Base-by-base conservation (phyloP, 2,113 vertebrate genomes). In the Notothenia rossii region DNA sequence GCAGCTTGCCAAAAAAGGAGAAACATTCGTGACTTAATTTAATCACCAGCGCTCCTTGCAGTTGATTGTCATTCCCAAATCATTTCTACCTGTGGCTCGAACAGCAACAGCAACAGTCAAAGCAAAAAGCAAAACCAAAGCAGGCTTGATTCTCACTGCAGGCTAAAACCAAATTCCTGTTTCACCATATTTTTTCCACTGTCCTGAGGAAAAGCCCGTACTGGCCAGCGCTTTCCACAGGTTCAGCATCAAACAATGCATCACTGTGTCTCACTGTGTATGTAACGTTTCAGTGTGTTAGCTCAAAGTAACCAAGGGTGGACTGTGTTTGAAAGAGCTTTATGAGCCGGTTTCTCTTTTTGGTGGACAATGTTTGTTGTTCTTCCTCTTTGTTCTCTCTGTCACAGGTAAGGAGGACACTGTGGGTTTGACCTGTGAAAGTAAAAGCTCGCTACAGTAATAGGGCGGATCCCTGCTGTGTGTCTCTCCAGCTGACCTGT, bases 361-460 rank as follows among this genome's bases (percentile, higher is more conserved):
- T 67, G 64, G 36, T 48, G 10, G 60, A 65, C 46, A 46, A 36
- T 61, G 68, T 69, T 75, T 45, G 20, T 55, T 72, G 56, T 73
- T 75, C 14, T 22, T 59, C 53, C 10, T 81, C 72, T 76, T 59
- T 79, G 67, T 65, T 51, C 63, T 46, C 36, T 14, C 60, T 36
- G 53, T 8, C 68, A 20, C 11, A 56, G 33, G 50, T 46, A 51
- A 56, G 9, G 22, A 67, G 56, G 80, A 75, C 75, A 40, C 18
- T 0, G 7, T 18, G 64, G 45, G n/a, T 25, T 85, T 75, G 69
- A 75, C 75, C 75, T 73, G 77, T 83, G 53, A 89, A 86, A 88
- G 66, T n/a, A 83, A 88, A 88, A 74, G 53, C 83, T 75, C 82
- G 84, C 75, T 76, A 22, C 22, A 22, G 22, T 22, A 58, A 61